A percentile compares a stretch with the other conserved stretches of the same genome.
Conservation (phyloP, 2,797 vertebrate genomes). For the Acanthurus tractus region DNA sequence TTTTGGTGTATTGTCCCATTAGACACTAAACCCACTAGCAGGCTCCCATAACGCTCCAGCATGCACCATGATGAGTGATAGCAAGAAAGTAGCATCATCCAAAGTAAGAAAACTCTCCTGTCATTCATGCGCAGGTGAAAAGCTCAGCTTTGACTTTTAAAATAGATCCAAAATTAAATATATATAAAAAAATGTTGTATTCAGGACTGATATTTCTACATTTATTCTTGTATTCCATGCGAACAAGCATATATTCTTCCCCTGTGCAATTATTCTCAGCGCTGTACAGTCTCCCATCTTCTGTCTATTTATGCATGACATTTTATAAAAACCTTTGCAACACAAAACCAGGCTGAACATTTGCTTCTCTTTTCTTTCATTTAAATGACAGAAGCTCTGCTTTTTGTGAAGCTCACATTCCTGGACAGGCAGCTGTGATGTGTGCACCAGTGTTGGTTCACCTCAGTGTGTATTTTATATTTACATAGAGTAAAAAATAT, state of each 20-base stretch:
- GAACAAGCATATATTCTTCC: not conserved
- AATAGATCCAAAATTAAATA: not conserved
- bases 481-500: not conserved
- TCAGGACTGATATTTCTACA: not conserved
- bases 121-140: not conserved
- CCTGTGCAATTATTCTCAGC: not conserved
- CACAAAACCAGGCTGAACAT: not conserved
- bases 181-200: not conserved
- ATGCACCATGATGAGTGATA: conserved; percentile 13
- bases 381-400: too few species aligned
- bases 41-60: conserved; percentile 25
- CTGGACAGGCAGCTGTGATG: not conserved
- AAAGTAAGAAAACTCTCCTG: conserved; percentile 1
- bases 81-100: conserved; percentile 8
- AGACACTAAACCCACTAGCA: conserved; percentile 14
- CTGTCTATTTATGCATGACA: not conserved
- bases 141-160: not conserved
- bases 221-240: not conserved
- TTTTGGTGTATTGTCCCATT: conserved; percentile 35
- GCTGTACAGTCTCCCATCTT: not conserved
- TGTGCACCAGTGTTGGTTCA: not conserved
- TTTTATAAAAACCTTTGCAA: not conserved
- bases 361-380: not conserved
- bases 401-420: not conserved
- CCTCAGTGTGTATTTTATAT: not conserved